phyloP scores from a whole-genome alignment of 2,113 vertebrate genomes.

The Cacatua alba region DNA sequence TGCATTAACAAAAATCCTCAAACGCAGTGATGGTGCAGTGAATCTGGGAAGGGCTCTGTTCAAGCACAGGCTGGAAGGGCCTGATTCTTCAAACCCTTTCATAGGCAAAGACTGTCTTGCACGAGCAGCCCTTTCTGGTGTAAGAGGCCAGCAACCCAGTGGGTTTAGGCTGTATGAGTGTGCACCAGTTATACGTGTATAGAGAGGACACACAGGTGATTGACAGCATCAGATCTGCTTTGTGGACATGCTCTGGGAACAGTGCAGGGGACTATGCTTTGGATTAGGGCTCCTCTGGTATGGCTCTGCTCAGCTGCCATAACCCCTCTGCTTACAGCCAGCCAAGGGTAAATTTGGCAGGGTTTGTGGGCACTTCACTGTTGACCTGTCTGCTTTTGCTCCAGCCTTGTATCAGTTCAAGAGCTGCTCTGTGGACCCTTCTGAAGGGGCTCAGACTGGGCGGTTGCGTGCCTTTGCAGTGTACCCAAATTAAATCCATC shows the following conservation, averaged over 20 bases:
- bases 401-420: neutral
- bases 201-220: too few relatives aligned
- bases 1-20: neutral
- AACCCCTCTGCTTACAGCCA: too few relatives aligned
- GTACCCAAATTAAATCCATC: neutral
- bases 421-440: neutral
- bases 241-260: accelerated
- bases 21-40: accelerated
- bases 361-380: neutral
- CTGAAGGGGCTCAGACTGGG: neutral
- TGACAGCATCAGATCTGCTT: neutral
- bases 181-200: neutral
- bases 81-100: neutral
- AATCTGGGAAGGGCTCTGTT: neutral
- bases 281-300: neutral
- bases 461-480: neutral
- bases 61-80: neutral
- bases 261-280: too few relatives aligned
- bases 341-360: neutral
- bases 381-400: neutral
- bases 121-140: neutral
- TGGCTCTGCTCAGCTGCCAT: neutral
- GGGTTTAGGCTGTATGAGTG: neutral
- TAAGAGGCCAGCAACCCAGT: too few relatives aligned
- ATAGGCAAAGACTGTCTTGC: neutral